These are phyloP conservation scores for Erannis defoliaria DNA, from an alignment of 2,888 invertebrate genomes.

Conservation along the genomic window DNA sequence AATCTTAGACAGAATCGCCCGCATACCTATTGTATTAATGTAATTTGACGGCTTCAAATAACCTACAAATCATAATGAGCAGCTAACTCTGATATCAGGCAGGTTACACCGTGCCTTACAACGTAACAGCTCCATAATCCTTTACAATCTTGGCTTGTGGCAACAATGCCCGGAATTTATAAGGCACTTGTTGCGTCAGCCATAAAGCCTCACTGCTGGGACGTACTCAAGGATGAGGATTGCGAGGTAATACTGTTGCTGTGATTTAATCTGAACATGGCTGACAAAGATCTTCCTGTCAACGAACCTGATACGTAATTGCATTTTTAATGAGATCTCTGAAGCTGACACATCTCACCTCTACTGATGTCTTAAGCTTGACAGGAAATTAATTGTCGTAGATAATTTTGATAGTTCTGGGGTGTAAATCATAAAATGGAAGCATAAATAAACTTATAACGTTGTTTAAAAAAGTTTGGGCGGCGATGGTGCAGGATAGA, in stretches of 20 bases:
- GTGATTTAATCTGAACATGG: neutral
- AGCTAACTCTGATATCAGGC: slow-evolving; percentile 14
- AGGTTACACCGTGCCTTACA: slow-evolving; percentile 28
- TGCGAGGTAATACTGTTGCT: neutral
- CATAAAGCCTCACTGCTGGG: slow-evolving; percentile 30
- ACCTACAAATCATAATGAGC: slow-evolving; percentile 9
- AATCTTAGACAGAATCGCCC: too few species aligned
- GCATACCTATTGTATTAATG: neutral
- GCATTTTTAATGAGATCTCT: too few species aligned
- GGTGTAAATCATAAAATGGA: too few species aligned
- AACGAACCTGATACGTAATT: neutral
- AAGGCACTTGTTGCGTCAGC: slow-evolving; percentile 61
- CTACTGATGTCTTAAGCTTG: too few species aligned
- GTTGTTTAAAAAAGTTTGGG: too few species aligned
- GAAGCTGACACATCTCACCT: too few species aligned
- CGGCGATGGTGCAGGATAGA: too few species aligned
- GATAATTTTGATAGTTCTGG: too few species aligned
- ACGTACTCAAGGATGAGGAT: slow-evolving; percentile 12
- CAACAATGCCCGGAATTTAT: slow-evolving; percentile 60
- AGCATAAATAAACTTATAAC: too few species aligned
- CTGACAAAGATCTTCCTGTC: neutral
- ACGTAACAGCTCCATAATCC: slow-evolving; percentile 38
- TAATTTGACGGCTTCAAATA: slow-evolving; percentile 5
- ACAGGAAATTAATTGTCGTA: too few species aligned
- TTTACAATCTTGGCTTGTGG: slow-evolving; percentile 48